Evolutionary conservation across 1,140 invertebrate genomes (phyloP).

Genomic region (Temnothorax curvispinosus): DNA sequence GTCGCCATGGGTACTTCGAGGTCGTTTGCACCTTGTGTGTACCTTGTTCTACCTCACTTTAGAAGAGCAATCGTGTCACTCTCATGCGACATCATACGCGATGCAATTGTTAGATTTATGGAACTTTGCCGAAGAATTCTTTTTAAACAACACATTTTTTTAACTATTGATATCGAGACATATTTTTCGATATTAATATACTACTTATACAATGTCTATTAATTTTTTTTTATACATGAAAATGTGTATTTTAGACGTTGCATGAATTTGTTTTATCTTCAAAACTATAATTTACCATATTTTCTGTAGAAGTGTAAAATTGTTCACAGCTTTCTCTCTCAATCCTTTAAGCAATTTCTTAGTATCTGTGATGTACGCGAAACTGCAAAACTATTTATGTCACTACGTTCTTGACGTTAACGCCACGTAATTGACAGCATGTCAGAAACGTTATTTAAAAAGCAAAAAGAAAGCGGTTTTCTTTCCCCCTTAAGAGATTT

Average conservation of each 20-base stretch:
- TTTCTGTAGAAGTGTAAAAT: neutral
- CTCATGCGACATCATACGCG: conserved; percentile 25
- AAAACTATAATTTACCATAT: neutral
- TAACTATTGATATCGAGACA: neutral
- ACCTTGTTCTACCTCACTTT: conserved; percentile 31
- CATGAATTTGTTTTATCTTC: neutral
- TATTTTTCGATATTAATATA: neutral
- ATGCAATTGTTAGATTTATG: conserved; percentile 32
- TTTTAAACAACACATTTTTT: neutral
- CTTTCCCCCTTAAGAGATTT: neutral
- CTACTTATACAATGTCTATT: neutral
- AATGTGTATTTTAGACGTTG: neutral
- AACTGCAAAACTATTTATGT: conserved; percentile 32
- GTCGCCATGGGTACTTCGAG: conserved; percentile 56
- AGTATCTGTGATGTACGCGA: neutral
- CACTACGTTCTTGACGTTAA: conserved; percentile 4
- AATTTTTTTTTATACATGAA: neutral
- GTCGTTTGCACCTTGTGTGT: conserved; percentile 61
- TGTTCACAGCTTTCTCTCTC: neutral
- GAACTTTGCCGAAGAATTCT: neutral
- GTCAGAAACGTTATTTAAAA: conserved; percentile 11
- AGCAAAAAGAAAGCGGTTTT: neutral
- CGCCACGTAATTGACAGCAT: neutral
- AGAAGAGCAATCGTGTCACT: conserved; percentile 39
- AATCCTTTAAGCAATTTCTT: conserved; percentile 5